These are phyloP conservation scores for Onychomys arenicola DNA, from an alignment of 2,797 vertebrate species.

Conservation along the genomic window DNA sequence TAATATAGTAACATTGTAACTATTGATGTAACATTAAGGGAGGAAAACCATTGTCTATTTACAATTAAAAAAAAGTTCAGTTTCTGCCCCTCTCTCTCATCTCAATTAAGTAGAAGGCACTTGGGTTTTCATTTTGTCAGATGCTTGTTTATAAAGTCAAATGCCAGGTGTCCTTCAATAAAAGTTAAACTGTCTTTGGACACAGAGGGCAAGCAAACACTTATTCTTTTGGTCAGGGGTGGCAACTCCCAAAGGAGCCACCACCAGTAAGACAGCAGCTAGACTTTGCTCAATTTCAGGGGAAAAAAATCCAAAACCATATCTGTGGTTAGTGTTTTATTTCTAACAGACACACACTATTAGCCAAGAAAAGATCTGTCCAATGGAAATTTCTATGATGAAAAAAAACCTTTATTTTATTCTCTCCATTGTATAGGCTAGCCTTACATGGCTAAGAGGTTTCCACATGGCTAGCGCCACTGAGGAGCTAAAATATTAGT, in stretches of 20 bases:
- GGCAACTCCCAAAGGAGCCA: background rate
- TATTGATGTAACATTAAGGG: background rate
- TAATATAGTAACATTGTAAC: background rate
- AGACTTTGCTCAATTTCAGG: background rate
- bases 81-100: background rate
- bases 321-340: background rate
- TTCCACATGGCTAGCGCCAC: background rate
- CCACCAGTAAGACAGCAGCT: background rate
- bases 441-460: background rate
- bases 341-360: background rate
- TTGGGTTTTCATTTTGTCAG: background rate
- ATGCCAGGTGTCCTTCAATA: background rate
- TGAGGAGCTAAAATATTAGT: background rate
- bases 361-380: background rate
- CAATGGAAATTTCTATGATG: background rate
- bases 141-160: background rate
- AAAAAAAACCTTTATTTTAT: background rate
- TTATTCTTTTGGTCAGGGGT: background rate
- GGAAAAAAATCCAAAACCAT: background rate
- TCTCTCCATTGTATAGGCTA: background rate
- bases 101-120: conserved; percentile 21
- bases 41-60: background rate
- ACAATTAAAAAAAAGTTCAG: background rate
- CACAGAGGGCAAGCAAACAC: background rate
- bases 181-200: background rate